phyloP scores from a whole-genome alignment of 2,113 vertebrate genomes.

The Apistogramma diplotaenia region DNA sequence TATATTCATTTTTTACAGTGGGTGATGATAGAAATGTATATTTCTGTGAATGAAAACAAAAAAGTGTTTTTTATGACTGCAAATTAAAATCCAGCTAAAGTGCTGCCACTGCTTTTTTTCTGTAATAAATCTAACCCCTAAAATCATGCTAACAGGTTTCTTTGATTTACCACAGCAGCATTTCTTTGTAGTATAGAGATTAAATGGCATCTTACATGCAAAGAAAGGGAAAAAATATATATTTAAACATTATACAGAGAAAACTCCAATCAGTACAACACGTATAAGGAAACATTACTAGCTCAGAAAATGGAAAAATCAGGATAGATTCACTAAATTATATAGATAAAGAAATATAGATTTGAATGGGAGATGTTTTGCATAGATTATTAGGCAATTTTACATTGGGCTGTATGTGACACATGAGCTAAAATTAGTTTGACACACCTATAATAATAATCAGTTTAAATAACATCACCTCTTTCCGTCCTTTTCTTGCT shows the following conservation, averaged over 20 bases:
- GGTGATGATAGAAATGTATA: not conserved
- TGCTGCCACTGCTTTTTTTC: too few species aligned
- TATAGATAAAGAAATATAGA: too few species aligned
- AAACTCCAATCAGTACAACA: not conserved
- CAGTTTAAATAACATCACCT: not conserved
- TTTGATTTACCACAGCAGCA: too few species aligned
- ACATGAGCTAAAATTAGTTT: not conserved
- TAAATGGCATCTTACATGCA: too few species aligned
- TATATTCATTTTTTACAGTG: not conserved
- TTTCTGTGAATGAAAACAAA: not conserved
- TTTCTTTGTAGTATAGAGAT: too few species aligned
- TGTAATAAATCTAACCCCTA: too few species aligned
- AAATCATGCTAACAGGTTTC: too few species aligned
- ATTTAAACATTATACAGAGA: not conserved
- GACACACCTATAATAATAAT: not conserved
- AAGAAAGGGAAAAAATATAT: too few species aligned
- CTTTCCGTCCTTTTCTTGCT: too few species aligned
- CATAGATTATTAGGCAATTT: not conserved
- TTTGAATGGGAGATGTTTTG: not conserved
- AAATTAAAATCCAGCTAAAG: too few species aligned
- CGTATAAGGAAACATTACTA: not conserved
- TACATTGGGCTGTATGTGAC: too few species aligned
- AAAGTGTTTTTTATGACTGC: too few species aligned
- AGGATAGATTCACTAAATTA: not conserved
- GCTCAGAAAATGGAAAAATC: not conserved